These are phyloP conservation scores for Eudasyphora cyanicolor DNA, from an alignment of 2,888 invertebrate species.

Conservation along the genomic window DNA sequence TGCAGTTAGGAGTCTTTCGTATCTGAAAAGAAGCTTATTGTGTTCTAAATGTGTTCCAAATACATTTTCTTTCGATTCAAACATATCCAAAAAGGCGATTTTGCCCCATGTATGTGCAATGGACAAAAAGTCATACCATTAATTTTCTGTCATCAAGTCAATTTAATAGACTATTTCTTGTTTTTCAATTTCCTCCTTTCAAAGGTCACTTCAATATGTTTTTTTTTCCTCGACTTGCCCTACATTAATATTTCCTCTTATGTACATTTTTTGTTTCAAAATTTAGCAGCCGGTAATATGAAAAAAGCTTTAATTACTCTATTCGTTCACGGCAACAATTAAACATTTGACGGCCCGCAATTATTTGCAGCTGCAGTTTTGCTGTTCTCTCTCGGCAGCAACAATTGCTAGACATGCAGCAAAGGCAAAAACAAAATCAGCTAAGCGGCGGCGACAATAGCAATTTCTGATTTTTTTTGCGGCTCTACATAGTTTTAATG, in stretches of 20 bases:
- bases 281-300: not conserved
- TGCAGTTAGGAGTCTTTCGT: too few relatives aligned
- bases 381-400: not conserved
- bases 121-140: not conserved
- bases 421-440: too few relatives aligned
- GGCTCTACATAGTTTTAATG: not conserved
- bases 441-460: not conserved
- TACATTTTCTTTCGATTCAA: too few relatives aligned
- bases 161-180: too few relatives aligned
- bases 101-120: too few relatives aligned
- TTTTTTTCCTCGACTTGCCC: not conserved
- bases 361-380: conserved; percentile 39
- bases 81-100: too few relatives aligned
- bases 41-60: too few relatives aligned
- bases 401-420: conserved; percentile 1
- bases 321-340: conserved; percentile 10
- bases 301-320: not conserved
- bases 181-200: not conserved
- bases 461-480: conserved; percentile 12
- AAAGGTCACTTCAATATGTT: not conserved
- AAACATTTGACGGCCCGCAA: conserved; percentile 2
- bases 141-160: too few relatives aligned
- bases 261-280: not conserved
- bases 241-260: not conserved
- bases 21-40: too few relatives aligned